These are phyloP conservation scores for Lepidocolaptes lacrymiger DNA, from an alignment of 2,797 vertebrate genomes.

Conservation along the genomic window DNA sequence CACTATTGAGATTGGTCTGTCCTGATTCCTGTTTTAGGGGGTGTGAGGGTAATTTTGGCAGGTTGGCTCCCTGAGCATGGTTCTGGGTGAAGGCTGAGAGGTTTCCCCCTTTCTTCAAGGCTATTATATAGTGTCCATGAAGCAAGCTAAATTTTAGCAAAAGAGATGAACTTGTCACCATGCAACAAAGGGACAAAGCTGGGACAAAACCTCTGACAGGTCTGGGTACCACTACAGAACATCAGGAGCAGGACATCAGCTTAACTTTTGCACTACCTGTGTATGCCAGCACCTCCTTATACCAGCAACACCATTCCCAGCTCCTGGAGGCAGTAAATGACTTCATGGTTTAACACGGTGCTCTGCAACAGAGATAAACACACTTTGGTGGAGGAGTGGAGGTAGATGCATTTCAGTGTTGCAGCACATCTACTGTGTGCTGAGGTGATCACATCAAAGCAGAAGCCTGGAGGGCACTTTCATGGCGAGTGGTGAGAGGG, in stretches of 20 bases:
- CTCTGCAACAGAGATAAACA: background rate
- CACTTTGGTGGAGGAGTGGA: background rate
- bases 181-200: background rate
- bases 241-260: background rate
- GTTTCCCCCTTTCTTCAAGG: background rate
- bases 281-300: background rate
- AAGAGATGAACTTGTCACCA: background rate
- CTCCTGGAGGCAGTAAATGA: background rate
- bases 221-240: background rate
- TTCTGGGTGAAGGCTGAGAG: background rate
- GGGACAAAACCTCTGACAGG: background rate
- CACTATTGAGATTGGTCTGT: fast-evolving
- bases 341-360: background rate
- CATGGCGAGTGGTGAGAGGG: fast-evolving
- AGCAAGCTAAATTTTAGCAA: background rate
- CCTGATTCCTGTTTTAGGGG: background rate
- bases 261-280: background rate
- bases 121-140: background rate
- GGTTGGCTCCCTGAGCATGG: background rate
- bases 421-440: background rate
- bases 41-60: background rate
- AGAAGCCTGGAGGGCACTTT: background rate
- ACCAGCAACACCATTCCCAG: background rate
- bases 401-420: background rate
- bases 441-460: background rate